These are phyloP conservation scores for Pleuronectes platessa DNA, from an alignment of 2,113 vertebrate species.

Conservation along the genomic window DNA sequence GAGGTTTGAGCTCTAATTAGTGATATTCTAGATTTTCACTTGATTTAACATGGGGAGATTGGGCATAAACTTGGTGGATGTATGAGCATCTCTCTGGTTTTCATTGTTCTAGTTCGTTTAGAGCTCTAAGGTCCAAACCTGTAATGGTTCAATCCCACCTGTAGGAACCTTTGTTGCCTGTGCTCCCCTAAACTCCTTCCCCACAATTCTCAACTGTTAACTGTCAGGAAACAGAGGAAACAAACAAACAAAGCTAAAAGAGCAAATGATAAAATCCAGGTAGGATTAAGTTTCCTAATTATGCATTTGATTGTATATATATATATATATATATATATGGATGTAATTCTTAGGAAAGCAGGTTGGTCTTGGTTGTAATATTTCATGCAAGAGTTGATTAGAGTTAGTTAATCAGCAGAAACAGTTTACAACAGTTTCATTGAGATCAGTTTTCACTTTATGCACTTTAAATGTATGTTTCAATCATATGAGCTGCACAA, in stretches of 20 bases:
- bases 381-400: background rate
- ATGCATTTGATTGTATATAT: conserved; percentile 6
- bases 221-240: background rate
- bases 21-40: too few relatives aligned
- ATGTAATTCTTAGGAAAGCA: background rate
- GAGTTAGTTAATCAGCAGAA: background rate
- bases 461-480: too few relatives aligned
- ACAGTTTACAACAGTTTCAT: too few relatives aligned
- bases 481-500: background rate
- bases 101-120: too few relatives aligned
- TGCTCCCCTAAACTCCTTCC: background rate
- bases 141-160: background rate
- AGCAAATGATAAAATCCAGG: background rate
- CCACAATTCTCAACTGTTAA: background rate
- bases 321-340: background rate
- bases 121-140: background rate
- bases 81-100: too few relatives aligned
- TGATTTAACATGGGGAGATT: too few relatives aligned
- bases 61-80: too few relatives aligned
- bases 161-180: background rate
- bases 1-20: too few relatives aligned
- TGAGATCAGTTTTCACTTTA: too few relatives aligned
- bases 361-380: background rate
- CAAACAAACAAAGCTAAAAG: too few relatives aligned
- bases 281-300: background rate